Conservation (phyloP, 2,888 invertebrate species). For the Scrobipalpa atriplicella region DNA sequence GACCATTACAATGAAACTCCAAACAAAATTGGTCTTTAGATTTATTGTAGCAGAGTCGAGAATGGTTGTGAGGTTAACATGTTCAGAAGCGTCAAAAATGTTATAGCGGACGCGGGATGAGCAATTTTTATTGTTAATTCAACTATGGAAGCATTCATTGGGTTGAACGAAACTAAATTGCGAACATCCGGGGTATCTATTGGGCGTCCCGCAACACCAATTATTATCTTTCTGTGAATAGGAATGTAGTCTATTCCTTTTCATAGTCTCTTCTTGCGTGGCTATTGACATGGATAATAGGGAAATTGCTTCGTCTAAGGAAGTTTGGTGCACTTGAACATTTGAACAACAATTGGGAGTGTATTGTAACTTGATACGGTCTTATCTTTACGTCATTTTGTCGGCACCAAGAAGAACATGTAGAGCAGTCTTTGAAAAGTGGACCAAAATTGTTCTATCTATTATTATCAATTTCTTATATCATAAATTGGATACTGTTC, state of each 20-base stretch:
- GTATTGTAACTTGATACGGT: constrained; percentile 22
- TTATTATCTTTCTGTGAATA: constrained; percentile 43
- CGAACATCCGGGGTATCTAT: constrained; percentile 80
- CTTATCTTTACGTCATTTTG: constrained; percentile 10
- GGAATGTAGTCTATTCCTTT: background rate
- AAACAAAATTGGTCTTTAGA: constrained; percentile 37
- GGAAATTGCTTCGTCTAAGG: constrained; percentile 59
- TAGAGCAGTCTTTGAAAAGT: background rate
- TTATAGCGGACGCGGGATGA: constrained; percentile 63
- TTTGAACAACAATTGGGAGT: constrained; percentile 15
- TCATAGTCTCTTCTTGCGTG: constrained; percentile 31
- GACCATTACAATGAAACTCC: constrained; percentile 32
- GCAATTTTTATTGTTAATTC: constrained; percentile 80
- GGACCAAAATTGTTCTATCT: background rate
- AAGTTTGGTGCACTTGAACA: constrained; percentile 23
- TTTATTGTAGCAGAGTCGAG: constrained; percentile 13
- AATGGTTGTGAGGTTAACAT: constrained; percentile 25
- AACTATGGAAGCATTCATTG: constrained; percentile 74
- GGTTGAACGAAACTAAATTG: constrained; percentile 77
- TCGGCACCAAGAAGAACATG: background rate
- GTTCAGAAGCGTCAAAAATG: constrained; percentile 26
- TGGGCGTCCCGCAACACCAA: constrained; percentile 56
- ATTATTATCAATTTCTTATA: background rate
- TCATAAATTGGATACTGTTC: no score
- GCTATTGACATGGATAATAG: constrained; percentile 60